Conservation (phyloP, 2,888 invertebrate species). For the Saturnia japonica region DNA sequence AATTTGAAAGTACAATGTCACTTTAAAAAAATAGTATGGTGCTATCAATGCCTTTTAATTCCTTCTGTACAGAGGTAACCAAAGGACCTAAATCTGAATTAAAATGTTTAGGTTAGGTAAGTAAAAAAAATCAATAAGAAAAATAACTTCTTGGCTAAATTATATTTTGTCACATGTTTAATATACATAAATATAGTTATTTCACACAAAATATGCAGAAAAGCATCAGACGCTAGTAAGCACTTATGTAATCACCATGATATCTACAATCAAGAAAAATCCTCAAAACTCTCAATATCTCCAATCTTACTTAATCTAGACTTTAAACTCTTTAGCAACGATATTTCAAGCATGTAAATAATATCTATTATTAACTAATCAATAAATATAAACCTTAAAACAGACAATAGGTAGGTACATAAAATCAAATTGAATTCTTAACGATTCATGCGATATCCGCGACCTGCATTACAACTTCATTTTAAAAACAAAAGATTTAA, state of each 20-base stretch:
- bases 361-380: neutral
- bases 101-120: neutral
- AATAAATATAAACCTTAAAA: slow-evolving; percentile 4
- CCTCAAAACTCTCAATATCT: neutral
- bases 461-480: neutral
- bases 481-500: neutral
- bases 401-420: neutral
- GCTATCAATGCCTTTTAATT: no score
- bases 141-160: neutral
- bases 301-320: neutral
- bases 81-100: no score
- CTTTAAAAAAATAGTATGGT: no score
- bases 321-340: neutral
- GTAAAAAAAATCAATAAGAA: neutral
- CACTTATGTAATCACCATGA: neutral
- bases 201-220: neutral
- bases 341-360: neutral
- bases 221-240: neutral
- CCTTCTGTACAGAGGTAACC: no score
- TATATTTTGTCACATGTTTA: slow-evolving; percentile 7
- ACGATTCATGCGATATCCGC: neutral
- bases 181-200: neutral
- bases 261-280: neutral
- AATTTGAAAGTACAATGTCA: no score
- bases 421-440: neutral